Conservation (phyloP, 2,113 vertebrate species). For the Ptilonorhynchus violaceus region DNA sequence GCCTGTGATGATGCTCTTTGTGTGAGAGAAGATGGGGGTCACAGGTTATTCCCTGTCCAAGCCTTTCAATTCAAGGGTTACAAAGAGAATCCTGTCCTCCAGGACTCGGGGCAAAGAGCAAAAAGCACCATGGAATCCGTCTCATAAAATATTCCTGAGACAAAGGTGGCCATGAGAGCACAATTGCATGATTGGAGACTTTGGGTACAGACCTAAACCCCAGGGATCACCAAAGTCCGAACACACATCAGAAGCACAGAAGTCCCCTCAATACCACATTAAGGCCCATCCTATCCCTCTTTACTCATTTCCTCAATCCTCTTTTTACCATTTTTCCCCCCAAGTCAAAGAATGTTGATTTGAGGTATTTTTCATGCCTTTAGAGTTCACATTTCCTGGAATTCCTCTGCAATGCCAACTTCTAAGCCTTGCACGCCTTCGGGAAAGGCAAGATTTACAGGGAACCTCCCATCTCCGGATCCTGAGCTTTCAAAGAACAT, state of each 20-base stretch:
- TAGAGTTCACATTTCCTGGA: not conserved
- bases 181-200: accelerated
- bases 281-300: not conserved
- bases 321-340: not conserved
- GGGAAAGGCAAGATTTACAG: not conserved
- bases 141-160: not conserved
- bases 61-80: not conserved
- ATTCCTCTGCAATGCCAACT: not conserved
- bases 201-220: not conserved
- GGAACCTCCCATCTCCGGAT: not conserved
- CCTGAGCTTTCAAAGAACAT: not conserved
- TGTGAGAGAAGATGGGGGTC: not conserved
- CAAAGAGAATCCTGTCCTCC: not conserved
- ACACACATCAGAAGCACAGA: not conserved
- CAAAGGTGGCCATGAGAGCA: accelerated
- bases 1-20: not conserved
- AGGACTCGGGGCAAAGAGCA: not conserved
- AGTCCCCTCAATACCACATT: not conserved
- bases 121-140: accelerated
- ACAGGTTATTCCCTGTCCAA: not conserved
- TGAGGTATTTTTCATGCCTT: not conserved
- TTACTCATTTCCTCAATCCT: not conserved
- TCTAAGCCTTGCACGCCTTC: not conserved
- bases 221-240: not conserved
- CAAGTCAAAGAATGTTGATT: not conserved